phyloP scores from a whole-genome alignment of 2,797 vertebrate genomes.

The Columba guinea region DNA sequence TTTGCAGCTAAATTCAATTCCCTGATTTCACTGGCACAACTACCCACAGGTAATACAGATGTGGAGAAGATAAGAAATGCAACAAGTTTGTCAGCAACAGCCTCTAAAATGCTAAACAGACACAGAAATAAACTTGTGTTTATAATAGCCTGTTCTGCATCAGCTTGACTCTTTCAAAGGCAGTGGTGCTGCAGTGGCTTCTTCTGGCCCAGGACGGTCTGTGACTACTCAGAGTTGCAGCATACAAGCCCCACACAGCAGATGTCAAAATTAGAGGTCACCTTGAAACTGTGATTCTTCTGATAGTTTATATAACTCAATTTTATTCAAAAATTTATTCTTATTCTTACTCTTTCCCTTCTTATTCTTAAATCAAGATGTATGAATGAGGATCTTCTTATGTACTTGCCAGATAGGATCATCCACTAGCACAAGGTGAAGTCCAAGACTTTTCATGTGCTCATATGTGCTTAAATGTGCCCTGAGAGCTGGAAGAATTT shows the following conservation, averaged over 20 bases:
- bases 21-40: neutral
- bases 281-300: neutral
- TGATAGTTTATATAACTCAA: neutral
- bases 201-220: neutral
- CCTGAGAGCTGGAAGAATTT: neutral
- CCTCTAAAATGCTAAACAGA: neutral
- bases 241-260: accelerated
- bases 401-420: neutral
- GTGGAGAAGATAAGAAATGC: neutral
- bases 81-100: neutral
- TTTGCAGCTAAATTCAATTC: constrained; percentile 14
- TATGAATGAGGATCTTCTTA: neutral
- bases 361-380: neutral
- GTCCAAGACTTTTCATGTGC: neutral
- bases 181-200: neutral
- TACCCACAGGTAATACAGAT: neutral
- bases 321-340: neutral
- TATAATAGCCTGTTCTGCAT: neutral
- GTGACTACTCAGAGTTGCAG: neutral
- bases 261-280: neutral
- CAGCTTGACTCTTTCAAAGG: neutral
- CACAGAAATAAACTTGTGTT: neutral
- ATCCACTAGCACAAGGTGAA: neutral
- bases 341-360: neutral
- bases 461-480: neutral